Conservation (phyloP, 2,113 vertebrate species). For the Hydropotes inermis region DNA sequence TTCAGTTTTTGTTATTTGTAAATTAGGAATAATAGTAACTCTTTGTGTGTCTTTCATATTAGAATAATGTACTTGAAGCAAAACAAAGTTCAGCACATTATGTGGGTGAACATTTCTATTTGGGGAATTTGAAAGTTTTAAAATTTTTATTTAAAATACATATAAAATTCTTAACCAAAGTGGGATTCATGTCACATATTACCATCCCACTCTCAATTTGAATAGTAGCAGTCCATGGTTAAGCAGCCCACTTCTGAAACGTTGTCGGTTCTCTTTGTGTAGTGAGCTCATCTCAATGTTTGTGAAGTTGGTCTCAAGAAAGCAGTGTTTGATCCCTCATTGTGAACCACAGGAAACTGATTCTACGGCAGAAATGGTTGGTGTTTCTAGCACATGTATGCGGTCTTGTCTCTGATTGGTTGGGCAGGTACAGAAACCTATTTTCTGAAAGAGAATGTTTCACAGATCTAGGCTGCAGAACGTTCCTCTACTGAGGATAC, state of each 20-base stretch:
- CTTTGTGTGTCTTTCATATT: background rate
- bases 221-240: background rate
- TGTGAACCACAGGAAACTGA: background rate
- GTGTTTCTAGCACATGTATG: background rate
- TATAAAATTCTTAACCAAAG: background rate
- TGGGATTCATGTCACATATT: background rate
- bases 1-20: background rate
- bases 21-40: background rate
- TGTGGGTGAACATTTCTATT: background rate
- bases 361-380: background rate
- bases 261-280: background rate
- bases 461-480: background rate
- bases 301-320: background rate
- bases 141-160: background rate
- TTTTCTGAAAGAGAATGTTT: background rate
- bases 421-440: background rate
- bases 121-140: background rate
- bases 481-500: background rate
- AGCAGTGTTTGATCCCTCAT: background rate
- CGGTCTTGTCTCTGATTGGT: background rate
- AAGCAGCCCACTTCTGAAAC: background rate
- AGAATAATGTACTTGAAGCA: background rate
- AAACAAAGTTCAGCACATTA: background rate
- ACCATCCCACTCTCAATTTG: background rate
- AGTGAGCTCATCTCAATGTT: background rate